Conservation (phyloP, 2,113 vertebrate species). For the Cololabis saira region DNA sequence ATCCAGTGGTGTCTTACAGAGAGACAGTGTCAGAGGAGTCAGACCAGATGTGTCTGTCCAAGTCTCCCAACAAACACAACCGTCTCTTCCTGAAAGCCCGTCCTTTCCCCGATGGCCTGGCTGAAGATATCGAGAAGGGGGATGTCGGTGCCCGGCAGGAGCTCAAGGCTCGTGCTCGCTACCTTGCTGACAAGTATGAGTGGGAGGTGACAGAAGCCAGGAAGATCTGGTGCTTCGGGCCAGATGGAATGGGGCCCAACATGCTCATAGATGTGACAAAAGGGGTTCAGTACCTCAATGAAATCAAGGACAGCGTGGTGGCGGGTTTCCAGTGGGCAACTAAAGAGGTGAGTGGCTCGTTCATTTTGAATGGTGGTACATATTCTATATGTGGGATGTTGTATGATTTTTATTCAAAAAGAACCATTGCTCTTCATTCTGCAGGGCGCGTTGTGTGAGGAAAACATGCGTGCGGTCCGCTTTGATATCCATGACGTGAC, state of each 20-base stretch:
- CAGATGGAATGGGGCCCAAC: constrained; percentile 92
- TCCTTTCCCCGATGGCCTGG: constrained; percentile 91
- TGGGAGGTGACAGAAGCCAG: constrained; percentile 94
- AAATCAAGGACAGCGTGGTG: constrained; percentile 98
- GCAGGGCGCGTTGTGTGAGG: constrained; percentile 92
- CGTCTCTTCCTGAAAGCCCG: constrained; percentile 93
- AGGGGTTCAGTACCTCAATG: constrained; percentile 96
- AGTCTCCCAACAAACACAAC: constrained; percentile 98
- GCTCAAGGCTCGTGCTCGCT: constrained; percentile 90
- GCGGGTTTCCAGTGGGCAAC: constrained; percentile 97
- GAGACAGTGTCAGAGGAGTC: constrained; percentile 94
- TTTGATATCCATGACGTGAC: constrained; percentile 94
- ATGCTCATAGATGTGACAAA: constrained; percentile 94
- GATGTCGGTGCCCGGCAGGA: constrained; percentile 91
- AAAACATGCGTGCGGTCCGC: constrained; percentile 90
- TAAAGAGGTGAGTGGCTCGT: constrained; percentile 85
- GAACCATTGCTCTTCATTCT: not conserved
- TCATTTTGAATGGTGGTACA: not conserved
- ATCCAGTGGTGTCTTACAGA: constrained; percentile 95
- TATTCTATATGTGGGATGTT: too few species aligned
- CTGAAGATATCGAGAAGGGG: constrained; percentile 94
- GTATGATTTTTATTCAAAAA: not conserved
- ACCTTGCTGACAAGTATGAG: constrained; percentile 91
- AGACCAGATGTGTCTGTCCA: constrained; percentile 90
- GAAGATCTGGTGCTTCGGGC: constrained; percentile 98